Evolutionary conservation across 2,888 invertebrate species (phyloP).

Genomic region (Brachyptera putata): DNA sequence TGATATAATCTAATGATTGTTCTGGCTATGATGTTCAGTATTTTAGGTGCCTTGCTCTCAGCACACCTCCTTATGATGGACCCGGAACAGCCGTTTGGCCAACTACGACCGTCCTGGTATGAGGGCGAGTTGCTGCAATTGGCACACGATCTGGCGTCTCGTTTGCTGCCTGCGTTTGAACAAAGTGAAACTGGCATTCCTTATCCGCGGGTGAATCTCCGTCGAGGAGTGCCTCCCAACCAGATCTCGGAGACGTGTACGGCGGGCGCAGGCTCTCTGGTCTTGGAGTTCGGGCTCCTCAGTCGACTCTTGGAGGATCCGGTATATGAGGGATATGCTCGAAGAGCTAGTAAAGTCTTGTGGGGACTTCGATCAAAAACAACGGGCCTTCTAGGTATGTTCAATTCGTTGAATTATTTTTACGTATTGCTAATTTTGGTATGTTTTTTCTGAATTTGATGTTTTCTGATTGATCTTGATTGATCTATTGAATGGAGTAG

Average conservation of each 20-base stretch:
- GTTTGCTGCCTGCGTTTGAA: slow-evolving; percentile 58
- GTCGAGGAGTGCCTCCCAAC: slow-evolving; percentile 47
- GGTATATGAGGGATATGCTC: slow-evolving; percentile 54
- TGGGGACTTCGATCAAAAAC: slow-evolving; percentile 52
- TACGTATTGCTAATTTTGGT: neutral
- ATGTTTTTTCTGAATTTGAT: no score
- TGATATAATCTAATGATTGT: no score
- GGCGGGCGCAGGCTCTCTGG: slow-evolving; percentile 57
- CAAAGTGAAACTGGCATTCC: slow-evolving; percentile 55
- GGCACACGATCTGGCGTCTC: slow-evolving; percentile 56
- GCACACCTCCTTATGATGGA: slow-evolving; percentile 58
- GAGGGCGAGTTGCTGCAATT: slow-evolving; percentile 53
- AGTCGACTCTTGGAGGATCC: slow-evolving; percentile 55
- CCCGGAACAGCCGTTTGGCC: slow-evolving; percentile 51
- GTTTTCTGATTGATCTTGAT: no score
- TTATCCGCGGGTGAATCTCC: slow-evolving; percentile 53
- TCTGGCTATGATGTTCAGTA: no score
- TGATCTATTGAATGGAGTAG: no score
- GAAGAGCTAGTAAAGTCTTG: slow-evolving; percentile 50
- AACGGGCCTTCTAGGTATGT: slow-evolving; percentile 55
- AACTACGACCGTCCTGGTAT: slow-evolving; percentile 48
- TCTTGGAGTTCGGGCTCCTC: slow-evolving; percentile 58
- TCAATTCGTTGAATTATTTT: neutral
- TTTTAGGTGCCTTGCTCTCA: slow-evolving; percentile 57
- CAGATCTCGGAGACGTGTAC: slow-evolving; percentile 56